These are phyloP conservation scores for Caracal caracal DNA, from an alignment of 2,113 vertebrate genomes.

Conservation along the genomic window DNA sequence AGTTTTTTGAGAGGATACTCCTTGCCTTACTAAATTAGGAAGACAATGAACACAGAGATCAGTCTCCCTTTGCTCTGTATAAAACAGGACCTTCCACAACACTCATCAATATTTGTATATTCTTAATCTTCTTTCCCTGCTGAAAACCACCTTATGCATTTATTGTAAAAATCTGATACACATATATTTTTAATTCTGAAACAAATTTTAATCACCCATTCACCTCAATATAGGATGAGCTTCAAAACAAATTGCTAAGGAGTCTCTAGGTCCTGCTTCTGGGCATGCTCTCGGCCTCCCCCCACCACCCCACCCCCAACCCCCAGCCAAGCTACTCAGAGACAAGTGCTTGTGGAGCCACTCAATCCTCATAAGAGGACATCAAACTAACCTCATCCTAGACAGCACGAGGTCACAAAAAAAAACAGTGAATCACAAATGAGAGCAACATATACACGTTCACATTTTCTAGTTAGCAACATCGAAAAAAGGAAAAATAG, in stretches of 20 bases:
- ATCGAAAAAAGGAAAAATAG: not conserved
- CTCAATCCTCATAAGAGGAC: not conserved
- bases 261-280: not conserved
- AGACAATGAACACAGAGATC: conserved; percentile 24
- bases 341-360: not conserved
- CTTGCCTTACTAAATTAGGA: conserved; percentile 39
- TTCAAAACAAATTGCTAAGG: not conserved
- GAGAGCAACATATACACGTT: not conserved
- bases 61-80: not conserved
- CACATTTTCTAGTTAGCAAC: not conserved
- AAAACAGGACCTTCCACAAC: not conserved
- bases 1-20: not conserved
- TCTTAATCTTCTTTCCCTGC: not conserved
- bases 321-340: not conserved
- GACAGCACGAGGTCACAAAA: not conserved
- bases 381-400: not conserved
- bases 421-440: not conserved
- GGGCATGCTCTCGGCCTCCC: not conserved
- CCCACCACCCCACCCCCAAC: too few species aligned
- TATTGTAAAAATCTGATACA: not conserved
- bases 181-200: not conserved
- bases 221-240: not conserved
- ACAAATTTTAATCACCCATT: not conserved
- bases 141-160: not conserved
- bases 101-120: not conserved